Evolutionary conservation across 2,797 vertebrate species (phyloP).

Genomic region (Coreius guichenoti): DNA sequence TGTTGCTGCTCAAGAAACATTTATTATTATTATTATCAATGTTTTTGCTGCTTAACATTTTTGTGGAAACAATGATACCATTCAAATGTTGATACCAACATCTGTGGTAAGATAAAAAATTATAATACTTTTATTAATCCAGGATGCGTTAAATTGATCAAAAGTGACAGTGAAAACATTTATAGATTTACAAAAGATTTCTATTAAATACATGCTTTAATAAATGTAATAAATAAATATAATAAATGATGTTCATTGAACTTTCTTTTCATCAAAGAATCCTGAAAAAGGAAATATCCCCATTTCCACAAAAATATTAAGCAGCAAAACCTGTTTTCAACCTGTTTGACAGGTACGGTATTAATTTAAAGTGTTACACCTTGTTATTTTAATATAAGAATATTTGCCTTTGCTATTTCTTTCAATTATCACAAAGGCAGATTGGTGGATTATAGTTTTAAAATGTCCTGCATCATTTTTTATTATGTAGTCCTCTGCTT

Average conservation of each 20-base stretch:
- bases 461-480: slow-evolving; percentile 17
- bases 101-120: too few species aligned
- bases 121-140: not conserved
- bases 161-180: not conserved
- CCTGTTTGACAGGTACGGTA: not conserved
- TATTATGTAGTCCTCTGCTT: slow-evolving; percentile 33
- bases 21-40: too few species aligned
- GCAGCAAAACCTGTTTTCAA: not conserved
- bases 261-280: not conserved
- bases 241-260: not conserved
- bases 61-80: too few species aligned
- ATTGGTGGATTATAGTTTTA: slow-evolving; percentile 9
- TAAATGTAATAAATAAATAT: not conserved
- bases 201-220: not conserved
- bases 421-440: slow-evolving; percentile 7
- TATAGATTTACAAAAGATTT: not conserved
- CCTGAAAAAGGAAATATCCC: not conserved
- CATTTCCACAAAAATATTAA: not conserved
- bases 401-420: not conserved
- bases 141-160: not conserved
- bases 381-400: slow-evolving; percentile 1
- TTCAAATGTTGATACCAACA: too few species aligned
- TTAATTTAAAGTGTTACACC: slow-evolving; percentile 1
- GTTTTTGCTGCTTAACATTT: too few species aligned
- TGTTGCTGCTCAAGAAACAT: not conserved